Percentiles rank a stretch among this genome's conserved stretches.
Evolutionary conservation across 2,888 invertebrate species (phyloP).

Genomic region (Mactromeris polynyma): DNA sequence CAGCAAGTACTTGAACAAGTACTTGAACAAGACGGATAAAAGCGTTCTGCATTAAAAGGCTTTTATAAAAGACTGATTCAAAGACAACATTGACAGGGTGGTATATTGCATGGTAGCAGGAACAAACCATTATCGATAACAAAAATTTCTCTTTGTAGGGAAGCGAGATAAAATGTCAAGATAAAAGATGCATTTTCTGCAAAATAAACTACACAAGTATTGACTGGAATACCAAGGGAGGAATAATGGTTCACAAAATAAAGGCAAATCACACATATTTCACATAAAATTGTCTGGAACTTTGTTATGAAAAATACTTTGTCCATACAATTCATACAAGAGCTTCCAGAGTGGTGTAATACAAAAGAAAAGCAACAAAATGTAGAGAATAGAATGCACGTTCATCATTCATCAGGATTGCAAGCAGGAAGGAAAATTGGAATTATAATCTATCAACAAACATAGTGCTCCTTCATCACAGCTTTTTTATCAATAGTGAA

Average conservation of each 20-base stretch:
- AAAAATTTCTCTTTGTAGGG: background rate
- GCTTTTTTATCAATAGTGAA: too few relatives aligned
- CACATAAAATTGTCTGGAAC: slow-evolving; percentile 9
- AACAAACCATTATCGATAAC: background rate
- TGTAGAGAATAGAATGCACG: too few relatives aligned
- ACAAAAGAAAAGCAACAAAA: too few relatives aligned
- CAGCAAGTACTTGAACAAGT: background rate
- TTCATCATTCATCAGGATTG: too few relatives aligned
- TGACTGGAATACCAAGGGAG: background rate
- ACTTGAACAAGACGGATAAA: background rate
- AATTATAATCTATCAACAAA: too few relatives aligned
- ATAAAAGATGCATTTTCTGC: slow-evolving; percentile 8
- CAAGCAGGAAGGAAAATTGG: too few relatives aligned
- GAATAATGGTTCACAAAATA: background rate
- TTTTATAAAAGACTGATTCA: background rate
- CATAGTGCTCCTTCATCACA: too few relatives aligned
- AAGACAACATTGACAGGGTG: background rate
- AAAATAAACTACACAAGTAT: background rate
- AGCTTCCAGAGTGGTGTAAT: too few relatives aligned
- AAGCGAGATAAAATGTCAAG: background rate
- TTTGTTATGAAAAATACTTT: background rate
- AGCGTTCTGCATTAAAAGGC: background rate
- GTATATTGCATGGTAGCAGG: background rate
- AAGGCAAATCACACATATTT: background rate
- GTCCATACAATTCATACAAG: too few relatives aligned